Evolutionary conservation across 92 coral and sea anemone species (phyloP), one percentile per base, ranked within the genome.

Genomic region (Zoanthus sansibaricus): DNA sequence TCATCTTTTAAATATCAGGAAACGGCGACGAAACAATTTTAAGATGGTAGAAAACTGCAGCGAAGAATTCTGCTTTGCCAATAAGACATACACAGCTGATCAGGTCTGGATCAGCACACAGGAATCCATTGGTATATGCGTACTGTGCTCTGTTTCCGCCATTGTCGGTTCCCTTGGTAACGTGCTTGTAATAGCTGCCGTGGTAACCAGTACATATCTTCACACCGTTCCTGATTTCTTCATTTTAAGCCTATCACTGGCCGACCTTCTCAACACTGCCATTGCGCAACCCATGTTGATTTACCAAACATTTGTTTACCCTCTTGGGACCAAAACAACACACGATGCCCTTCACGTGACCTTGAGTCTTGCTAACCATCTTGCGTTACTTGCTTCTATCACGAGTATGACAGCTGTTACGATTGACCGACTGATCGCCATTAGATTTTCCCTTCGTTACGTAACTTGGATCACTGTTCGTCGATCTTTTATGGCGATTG

Each of bases 401-500:
- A 37, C 67, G 8, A 77, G 45, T 25, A 77, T 77, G 67, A 52
- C 66, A 54, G 82, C 82, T 10, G 87, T 87, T n/a, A 80, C 90
- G 31, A 16, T 87, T 13, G 90, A 78, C 78, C 79, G 82, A 15
- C 46, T 55, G 55, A 37, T 37, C 42, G 42, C 42, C 2, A 37
- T 37, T 37, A 37, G 42, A 37, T 37, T 37, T 37, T 37, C 90
- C n/a, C 58, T 87, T 51, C 78, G 58, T 9, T 87, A 87, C 58
- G 48, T 30, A 20, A 9, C 37, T 75, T 80, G 74, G 75, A 78
- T 88, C 78, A 76, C 91, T 55, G 59, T 78, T 83, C 88, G 45
- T 12, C 68, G 68, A 21, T 54, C 66, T 16, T 21, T 18, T 13
- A 42, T 54, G 1, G 30, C 42, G 12, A 54, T 54, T 54, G n/a